A percentile compares a stretch with the other conserved stretches of the same genome.
phyloP scores from a whole-genome alignment of 2,797 vertebrate species.

The Ataeniobius toweri region DNA sequence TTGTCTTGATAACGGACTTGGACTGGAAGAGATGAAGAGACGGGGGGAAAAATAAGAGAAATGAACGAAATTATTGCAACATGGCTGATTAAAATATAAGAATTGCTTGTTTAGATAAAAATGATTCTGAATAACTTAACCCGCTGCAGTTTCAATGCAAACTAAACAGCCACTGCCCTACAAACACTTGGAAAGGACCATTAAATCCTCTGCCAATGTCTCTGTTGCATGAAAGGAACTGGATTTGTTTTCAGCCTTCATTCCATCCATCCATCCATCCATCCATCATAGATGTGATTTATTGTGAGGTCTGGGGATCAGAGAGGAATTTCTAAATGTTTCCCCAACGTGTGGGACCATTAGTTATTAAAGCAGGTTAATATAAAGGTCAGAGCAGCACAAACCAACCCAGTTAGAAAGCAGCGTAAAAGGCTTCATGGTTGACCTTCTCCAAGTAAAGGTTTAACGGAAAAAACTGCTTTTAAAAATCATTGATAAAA shows the following conservation, averaged over 20 bases:
- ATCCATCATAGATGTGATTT: slow-evolving; percentile 24
- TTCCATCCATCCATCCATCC: slow-evolving; percentile 9
- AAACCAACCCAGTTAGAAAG: slow-evolving; percentile 26
- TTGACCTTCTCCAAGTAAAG: slow-evolving; percentile 3
- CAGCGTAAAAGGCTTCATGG: not conserved
- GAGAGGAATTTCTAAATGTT: not conserved
- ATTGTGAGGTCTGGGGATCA: slow-evolving; percentile 23
- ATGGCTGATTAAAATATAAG: not conserved
- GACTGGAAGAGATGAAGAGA: slow-evolving; percentile 54
- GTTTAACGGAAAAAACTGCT: not conserved
- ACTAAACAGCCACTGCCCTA: slow-evolving; percentile 19
- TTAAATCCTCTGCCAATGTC: slow-evolving; percentile 10
- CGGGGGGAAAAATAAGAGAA: not conserved
- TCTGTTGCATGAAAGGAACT: slow-evolving; percentile 32
- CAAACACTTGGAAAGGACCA: slow-evolving; percentile 12
- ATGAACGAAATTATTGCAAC: not conserved
- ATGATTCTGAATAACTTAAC: slow-evolving; percentile 22
- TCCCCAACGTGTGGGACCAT: not conserved
- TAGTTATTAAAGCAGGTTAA: slow-evolving; percentile 17
- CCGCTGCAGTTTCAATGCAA: slow-evolving; percentile 28
- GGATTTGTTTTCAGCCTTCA: slow-evolving; percentile 7
- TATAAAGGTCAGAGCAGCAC: slow-evolving; percentile 4
- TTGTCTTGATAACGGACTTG: slow-evolving; percentile 86
- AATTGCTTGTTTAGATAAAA: not conserved
- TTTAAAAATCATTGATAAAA: not conserved